Evolutionary conservation across 2,888 invertebrate species (phyloP), one percentile per base, ranked within the genome.

Genomic region (Synanthedon vespiformis): DNA sequence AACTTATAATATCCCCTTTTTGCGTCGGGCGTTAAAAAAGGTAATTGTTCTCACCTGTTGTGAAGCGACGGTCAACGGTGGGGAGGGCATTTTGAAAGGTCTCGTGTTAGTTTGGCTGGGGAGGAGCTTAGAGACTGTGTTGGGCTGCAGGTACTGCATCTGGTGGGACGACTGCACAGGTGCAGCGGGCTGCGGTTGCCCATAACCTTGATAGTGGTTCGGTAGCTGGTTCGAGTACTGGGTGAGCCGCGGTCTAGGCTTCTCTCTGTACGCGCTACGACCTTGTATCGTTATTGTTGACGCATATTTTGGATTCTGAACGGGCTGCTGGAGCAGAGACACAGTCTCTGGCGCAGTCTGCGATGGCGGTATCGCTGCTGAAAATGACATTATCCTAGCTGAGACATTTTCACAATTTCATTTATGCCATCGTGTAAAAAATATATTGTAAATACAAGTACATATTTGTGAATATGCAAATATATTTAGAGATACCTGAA

Each of bases 281-380:
- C 80, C 78, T 55, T 77, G 81, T 10, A 81, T 70, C 47, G 80
- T 77, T 55, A 82, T 68, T 4, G 77, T 66, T 10, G 82, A 73
- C 44, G 80, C 71, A 58, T 81, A 85, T 64, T 85, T 85, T 13
- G 76, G 63, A 56, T 70, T 76, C 56, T 76, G 82, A 52, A 77
- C 67, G 34, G 86, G 84, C 61, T 85, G 84, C 62, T 87, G 87
- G 54, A 87, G 68, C 44, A 87, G 63, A 10, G 85, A 85, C 40
- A 87, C 87, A n/a, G 87, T 86, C 61, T 87, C 87, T 16, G 87
- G 87, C 18, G 87, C 87, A 12, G 85, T 86, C 59, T 84, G 84
- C n/a, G 86, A 87, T 40, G 86, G 86, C 51, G 87, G 82, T 27
- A 86, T 71, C 50, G 67, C 73, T 74, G 62, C 22, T 44, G 54